Evolutionary conservation across 2,888 invertebrate species (phyloP).

Genomic region (Rotaria sp.): DNA sequence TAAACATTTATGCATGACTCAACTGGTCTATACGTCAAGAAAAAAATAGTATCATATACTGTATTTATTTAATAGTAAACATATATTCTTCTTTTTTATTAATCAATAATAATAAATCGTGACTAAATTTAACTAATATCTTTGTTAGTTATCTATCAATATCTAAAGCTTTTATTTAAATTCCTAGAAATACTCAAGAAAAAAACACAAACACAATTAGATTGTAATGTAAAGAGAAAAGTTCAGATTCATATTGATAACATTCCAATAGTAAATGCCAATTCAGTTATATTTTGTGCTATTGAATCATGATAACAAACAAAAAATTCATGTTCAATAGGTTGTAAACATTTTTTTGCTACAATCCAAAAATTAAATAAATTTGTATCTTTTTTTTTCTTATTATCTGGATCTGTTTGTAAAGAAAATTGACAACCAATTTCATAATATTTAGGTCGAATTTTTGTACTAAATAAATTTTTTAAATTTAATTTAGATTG

Average conservation of each 20-base stretch:
- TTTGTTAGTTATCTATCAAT: neutral
- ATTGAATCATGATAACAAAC: conserved; percentile 24
- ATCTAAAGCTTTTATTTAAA: neutral
- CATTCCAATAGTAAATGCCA: conserved; percentile 1
- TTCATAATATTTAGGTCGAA: neutral
- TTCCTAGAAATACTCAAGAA: neutral
- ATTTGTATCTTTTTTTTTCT: neutral
- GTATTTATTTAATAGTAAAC: no score
- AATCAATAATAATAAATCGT: no score
- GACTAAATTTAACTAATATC: no score
- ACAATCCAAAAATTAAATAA: conserved; percentile 19
- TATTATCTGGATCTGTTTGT: neutral
- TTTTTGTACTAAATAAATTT: neutral
- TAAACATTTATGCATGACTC: no score
- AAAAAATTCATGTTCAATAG: conserved; percentile 23
- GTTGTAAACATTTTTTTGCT: conserved; percentile 10
- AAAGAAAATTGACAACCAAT: neutral
- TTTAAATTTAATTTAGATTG: neutral
- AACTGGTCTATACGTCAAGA: no score
- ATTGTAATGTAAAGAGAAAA: neutral
- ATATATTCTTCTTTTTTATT: no score
- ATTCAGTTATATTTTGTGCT: conserved; percentile 11
- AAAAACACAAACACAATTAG: neutral
- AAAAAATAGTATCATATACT: no score
- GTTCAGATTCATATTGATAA: neutral